A percentile compares a stretch with the other conserved stretches of the same genome.
phyloP scores from a whole-genome alignment of 2,113 vertebrate species.

The Cynoglossus semilaevis region DNA sequence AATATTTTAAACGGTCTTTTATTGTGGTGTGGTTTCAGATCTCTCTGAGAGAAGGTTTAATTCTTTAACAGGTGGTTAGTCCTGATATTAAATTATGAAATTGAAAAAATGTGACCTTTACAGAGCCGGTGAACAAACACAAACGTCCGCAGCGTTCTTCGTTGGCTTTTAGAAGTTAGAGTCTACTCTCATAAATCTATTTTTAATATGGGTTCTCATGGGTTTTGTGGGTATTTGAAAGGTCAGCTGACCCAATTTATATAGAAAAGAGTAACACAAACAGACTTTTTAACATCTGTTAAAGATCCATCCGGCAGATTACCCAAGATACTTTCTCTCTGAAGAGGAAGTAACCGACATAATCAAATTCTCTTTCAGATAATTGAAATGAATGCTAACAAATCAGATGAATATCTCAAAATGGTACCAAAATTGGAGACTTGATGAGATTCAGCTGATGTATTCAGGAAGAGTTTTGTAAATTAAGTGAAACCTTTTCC shows the following conservation, averaged over 20 bases:
- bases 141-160: slow-evolving; percentile 14
- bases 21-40: slow-evolving; percentile 41
- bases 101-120: slow-evolving; percentile 30
- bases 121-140: slow-evolving; percentile 37
- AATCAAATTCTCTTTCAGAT: neutral
- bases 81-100: slow-evolving; percentile 51
- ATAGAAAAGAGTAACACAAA: neutral
- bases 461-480: neutral
- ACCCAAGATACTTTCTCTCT: no score
- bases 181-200: slow-evolving; percentile 24
- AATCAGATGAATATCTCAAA: neutral
- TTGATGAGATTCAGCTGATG: neutral
- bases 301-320: neutral
- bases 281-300: neutral
- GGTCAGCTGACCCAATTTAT: slow-evolving; percentile 1
- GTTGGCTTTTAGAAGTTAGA: slow-evolving; percentile 19
- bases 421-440: neutral
- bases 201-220: slow-evolving; percentile 4
- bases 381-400: neutral
- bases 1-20: slow-evolving; percentile 39
- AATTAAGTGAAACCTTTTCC: neutral
- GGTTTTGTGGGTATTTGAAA: neutral
- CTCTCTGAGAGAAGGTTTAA: slow-evolving; percentile 11
- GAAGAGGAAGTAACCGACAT: neutral
- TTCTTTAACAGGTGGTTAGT: slow-evolving; percentile 25